phyloP scores from a whole-genome alignment of 2,113 vertebrate species.

The Petroica traversi region DNA sequence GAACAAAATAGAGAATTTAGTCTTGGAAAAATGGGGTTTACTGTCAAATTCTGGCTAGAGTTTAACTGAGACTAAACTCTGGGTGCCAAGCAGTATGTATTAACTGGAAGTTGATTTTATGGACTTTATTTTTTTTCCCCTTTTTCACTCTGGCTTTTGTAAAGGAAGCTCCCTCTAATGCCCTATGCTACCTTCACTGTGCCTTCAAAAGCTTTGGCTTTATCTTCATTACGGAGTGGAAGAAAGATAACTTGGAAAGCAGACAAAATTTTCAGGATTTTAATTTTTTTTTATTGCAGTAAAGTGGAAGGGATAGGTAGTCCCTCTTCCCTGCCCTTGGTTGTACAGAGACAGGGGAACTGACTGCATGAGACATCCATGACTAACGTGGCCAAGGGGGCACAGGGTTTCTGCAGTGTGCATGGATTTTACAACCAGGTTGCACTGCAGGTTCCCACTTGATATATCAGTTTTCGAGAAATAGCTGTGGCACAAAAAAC shows the following conservation, averaged over 20 bases:
- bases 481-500: background rate
- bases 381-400: background rate
- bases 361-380: background rate
- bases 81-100: background rate
- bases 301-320: no score
- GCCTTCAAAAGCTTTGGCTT: background rate
- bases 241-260: background rate
- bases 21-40: background rate
- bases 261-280: background rate
- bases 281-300: no score
- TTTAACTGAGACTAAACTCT: background rate
- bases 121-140: background rate
- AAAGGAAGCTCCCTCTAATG: background rate
- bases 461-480: background rate
- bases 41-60: background rate
- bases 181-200: background rate
- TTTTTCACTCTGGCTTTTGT: background rate
- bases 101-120: background rate
- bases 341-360: background rate
- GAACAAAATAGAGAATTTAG: background rate
- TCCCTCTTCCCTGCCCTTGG: background rate
- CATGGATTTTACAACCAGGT: background rate
- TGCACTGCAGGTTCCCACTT: background rate
- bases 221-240: background rate
- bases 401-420: accelerated